These are phyloP conservation scores for Noctua janthe DNA, from an alignment of 2,888 invertebrate species.

Conservation along the genomic window DNA sequence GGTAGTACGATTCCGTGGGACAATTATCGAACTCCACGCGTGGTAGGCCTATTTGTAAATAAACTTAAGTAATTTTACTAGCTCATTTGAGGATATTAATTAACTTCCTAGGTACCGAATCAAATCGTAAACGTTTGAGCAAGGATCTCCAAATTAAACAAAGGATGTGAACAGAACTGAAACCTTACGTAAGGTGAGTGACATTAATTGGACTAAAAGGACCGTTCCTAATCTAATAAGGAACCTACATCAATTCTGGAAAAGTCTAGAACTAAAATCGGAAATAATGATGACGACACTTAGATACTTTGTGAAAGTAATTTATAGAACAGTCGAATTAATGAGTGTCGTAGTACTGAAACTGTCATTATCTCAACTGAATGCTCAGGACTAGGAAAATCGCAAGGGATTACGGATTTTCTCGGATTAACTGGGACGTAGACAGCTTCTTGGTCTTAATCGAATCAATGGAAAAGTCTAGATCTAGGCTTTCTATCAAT, in stretches of 20 bases:
- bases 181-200: constrained; percentile 55
- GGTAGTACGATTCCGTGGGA: no score
- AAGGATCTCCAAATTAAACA: constrained; percentile 54
- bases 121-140: constrained; percentile 34
- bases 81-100: constrained; percentile 22
- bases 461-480: background rate
- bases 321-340: constrained; percentile 12
- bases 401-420: constrained; percentile 6
- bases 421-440: background rate
- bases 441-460: constrained; percentile 8
- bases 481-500: constrained; percentile 1
- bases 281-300: background rate
- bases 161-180: constrained; percentile 41
- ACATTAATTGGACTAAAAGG: constrained; percentile 67
- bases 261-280: constrained; percentile 16
- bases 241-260: constrained; percentile 38
- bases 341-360: constrained; percentile 1
- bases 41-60: background rate
- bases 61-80: background rate
- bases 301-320: background rate
- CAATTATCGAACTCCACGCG: no score
- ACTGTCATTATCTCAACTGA: background rate
- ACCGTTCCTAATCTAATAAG: constrained; percentile 65
- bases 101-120: constrained; percentile 20
- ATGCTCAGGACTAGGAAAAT: constrained; percentile 16